These are phyloP conservation scores for Ispidina lecontei DNA, from an alignment of 2,797 vertebrate species.

Conservation along the genomic window DNA sequence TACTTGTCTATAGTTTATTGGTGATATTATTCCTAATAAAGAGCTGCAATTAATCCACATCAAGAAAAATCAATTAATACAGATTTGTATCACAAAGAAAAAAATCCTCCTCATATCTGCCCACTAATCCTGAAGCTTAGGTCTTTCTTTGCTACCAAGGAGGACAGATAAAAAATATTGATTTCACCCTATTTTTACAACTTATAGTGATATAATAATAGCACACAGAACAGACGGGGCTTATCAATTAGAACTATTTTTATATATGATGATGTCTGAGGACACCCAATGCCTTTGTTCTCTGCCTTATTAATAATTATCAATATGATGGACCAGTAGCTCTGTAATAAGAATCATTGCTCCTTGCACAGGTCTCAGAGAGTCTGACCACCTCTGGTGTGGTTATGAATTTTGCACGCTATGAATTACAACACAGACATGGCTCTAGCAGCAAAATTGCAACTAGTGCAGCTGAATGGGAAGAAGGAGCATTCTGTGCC, in stretches of 20 bases:
- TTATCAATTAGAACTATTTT: constrained; percentile 62
- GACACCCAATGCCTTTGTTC: neutral
- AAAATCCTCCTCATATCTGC: constrained; percentile 67
- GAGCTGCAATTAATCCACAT: constrained; percentile 77
- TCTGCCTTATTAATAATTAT: constrained; percentile 31
- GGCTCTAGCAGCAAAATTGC: constrained; percentile 12
- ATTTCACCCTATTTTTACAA: constrained; percentile 68
- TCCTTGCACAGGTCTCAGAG: neutral
- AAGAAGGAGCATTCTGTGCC: neutral
- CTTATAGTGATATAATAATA: constrained; percentile 37
- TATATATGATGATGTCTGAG: neutral
- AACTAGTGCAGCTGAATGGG: neutral
- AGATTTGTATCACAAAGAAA: constrained; percentile 77
- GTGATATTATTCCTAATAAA: constrained; percentile 74
- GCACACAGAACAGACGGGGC: constrained; percentile 52
- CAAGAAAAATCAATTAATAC: constrained; percentile 79
- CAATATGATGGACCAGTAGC: neutral
- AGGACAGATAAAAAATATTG: constrained; percentile 65
- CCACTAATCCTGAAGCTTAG: constrained; percentile 70
- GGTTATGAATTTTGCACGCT: neutral
- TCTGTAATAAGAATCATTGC: neutral
- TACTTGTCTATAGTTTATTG: constrained; percentile 63
- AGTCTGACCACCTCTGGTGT: neutral
- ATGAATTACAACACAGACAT: neutral
- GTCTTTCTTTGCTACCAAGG: constrained; percentile 53